A percentile compares a stretch with the other conserved stretches of the same genome.
Conservation (phyloP, 30 jellyfish, hydroid and myxozoan species). For the Pelagia noctiluca region DNA sequence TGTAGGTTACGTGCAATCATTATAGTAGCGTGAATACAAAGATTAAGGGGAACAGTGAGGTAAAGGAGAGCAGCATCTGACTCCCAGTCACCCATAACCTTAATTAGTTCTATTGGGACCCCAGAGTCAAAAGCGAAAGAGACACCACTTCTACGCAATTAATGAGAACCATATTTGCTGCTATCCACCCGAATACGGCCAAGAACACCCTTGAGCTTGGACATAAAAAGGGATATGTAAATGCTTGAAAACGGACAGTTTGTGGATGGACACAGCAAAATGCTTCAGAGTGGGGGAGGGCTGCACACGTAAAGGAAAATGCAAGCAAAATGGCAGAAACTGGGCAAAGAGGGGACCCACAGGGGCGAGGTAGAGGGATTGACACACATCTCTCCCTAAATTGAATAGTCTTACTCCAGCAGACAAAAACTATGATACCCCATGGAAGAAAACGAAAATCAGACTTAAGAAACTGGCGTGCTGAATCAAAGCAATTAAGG, state of each 20-base stretch:
- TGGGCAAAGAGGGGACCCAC: conserved; percentile 18
- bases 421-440: conserved; percentile 6
- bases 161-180: conserved; percentile 11
- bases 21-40: neutral
- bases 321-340: conserved; percentile 15
- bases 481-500: neutral
- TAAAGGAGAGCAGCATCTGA: conserved; percentile 27
- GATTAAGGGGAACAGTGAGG: conserved; percentile 18
- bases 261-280: neutral
- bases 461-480: conserved; percentile 3
- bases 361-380: conserved; percentile 9
- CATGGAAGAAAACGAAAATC: conserved; percentile 13
- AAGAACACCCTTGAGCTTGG: conserved; percentile 2
- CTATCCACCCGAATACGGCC: neutral
- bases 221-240: conserved; percentile 11
- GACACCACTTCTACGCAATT: conserved; percentile 15
- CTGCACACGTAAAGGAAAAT: neutral
- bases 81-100: conserved; percentile 41
- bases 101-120: neutral
- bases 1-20: conserved; percentile 1
- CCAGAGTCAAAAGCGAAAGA: conserved; percentile 30
- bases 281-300: neutral
- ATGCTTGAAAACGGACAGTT: neutral
- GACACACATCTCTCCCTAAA: conserved; percentile 10
- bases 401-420: conserved; percentile 18